Evolutionary conservation across 2,113 vertebrate species (phyloP).

Genomic region (Podarcis raffonei): DNA sequence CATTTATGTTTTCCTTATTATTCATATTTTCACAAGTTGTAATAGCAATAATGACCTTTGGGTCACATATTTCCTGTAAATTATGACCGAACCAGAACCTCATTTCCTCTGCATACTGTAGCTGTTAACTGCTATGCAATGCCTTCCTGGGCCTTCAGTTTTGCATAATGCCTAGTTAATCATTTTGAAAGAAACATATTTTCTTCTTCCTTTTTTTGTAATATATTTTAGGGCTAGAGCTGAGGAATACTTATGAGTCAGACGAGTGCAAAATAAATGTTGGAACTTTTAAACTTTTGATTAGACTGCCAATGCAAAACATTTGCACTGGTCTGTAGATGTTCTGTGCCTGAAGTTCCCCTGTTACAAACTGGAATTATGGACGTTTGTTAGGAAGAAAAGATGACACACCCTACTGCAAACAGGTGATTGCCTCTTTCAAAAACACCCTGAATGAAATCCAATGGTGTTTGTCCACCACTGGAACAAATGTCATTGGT

Average conservation of each 20-base stretch:
- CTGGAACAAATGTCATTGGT: background rate
- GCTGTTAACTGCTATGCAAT: background rate
- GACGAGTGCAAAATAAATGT: background rate
- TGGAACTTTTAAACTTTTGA: background rate
- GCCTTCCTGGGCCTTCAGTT: background rate
- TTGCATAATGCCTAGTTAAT: background rate
- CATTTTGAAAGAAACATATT: background rate
- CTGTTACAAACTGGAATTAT: background rate
- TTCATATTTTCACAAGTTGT: constrained; percentile 27
- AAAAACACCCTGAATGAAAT: background rate
- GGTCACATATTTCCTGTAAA: background rate
- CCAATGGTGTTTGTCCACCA: background rate
- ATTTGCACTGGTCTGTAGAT: background rate
- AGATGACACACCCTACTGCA: too few relatives aligned
- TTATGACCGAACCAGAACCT: constrained; percentile 6
- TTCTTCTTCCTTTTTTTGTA: background rate
- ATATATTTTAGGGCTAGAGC: background rate
- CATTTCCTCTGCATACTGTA: background rate
- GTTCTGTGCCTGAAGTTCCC: too few relatives aligned
- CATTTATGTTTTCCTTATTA: constrained; percentile 30
- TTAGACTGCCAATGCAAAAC: background rate
- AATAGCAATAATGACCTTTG: background rate
- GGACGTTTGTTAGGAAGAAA: background rate
- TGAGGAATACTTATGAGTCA: background rate
- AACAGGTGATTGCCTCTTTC: background rate